These are phyloP conservation scores for Iguana delicatissima DNA, from an alignment of 2,797 vertebrate species.

Conservation along the genomic window DNA sequence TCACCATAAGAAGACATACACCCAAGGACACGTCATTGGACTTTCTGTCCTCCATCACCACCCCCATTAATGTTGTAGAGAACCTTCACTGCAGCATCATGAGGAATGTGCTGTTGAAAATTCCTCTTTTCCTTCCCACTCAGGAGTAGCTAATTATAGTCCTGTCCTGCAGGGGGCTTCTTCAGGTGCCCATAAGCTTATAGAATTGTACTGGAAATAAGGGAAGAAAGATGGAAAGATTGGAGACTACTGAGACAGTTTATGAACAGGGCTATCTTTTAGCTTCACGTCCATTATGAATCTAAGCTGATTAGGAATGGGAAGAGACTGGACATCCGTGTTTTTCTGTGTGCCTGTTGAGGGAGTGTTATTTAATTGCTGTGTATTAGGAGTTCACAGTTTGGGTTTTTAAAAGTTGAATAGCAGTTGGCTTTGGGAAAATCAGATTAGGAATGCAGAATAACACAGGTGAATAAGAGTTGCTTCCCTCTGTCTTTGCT, in stretches of 20 bases:
- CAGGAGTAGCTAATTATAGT: constrained; percentile 71
- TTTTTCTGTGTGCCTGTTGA: neutral
- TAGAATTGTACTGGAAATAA: constrained; percentile 34
- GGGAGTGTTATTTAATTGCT: neutral
- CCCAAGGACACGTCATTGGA: neutral
- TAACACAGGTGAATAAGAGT: constrained; percentile 28
- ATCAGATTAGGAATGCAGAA: constrained; percentile 29
- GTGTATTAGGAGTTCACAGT: neutral
- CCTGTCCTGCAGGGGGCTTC: constrained; percentile 72
- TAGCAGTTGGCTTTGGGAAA: neutral
- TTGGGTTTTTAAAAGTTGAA: constrained; percentile 10
- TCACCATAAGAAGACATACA: no score
- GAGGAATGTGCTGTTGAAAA: constrained; percentile 63
- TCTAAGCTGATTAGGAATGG: neutral
- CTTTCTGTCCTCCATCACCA: constrained; percentile 36
- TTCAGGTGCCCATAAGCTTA: constrained; percentile 53
- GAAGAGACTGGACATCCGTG: neutral
- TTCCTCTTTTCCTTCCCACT: constrained; percentile 16
- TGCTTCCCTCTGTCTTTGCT: constrained; percentile 20
- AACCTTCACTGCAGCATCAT: constrained; percentile 60
- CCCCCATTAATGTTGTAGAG: constrained; percentile 44
- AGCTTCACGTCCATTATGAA: neutral
- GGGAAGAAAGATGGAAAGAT: constrained; percentile 26
- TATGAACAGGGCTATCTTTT: neutral
- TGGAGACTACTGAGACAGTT: neutral